phyloP scores from a whole-genome alignment of 1,140 invertebrate species.

The Dryas iulia region DNA sequence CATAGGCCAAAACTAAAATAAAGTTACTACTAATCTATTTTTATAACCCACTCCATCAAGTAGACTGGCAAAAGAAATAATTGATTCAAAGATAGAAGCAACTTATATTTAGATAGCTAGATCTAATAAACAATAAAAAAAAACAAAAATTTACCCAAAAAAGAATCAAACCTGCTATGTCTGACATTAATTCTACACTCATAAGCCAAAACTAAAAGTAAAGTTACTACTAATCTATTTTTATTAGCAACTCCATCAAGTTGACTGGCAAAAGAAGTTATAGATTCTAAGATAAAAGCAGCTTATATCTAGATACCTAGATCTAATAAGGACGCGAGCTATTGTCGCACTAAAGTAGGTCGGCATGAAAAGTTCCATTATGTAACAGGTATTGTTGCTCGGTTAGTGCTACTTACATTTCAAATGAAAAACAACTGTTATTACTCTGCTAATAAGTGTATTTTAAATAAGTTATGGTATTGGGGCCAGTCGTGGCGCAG shows the following conservation, averaged over 20 bases:
- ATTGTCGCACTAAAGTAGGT: constrained; percentile 4
- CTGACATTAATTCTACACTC: too few relatives aligned
- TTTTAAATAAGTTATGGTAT: not conserved
- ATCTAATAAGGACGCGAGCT: constrained; percentile 1
- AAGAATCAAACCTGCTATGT: too few relatives aligned
- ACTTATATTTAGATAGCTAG: not conserved
- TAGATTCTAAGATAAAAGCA: constrained; percentile 4
- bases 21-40: not conserved
- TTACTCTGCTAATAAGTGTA: not conserved
- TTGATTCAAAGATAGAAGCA: not conserved
- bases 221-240: not conserved
- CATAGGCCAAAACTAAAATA: not conserved
- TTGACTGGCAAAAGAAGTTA: not conserved
- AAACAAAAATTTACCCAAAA: too few relatives aligned
- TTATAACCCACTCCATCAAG: not conserved
- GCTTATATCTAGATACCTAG: constrained; percentile 5
- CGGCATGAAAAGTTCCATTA: constrained; percentile 7
- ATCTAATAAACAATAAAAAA: too few relatives aligned
- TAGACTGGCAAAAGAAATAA: not conserved
- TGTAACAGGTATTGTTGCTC: constrained; percentile 1
- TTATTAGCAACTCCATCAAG: not conserved
- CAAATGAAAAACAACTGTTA: not conserved
- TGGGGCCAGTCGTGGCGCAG: too few relatives aligned
- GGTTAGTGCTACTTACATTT: not conserved
- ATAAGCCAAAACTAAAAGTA: not conserved